Conservation (phyloP, 2,113 vertebrate species). For the Hippocampus zosterae region DNA sequence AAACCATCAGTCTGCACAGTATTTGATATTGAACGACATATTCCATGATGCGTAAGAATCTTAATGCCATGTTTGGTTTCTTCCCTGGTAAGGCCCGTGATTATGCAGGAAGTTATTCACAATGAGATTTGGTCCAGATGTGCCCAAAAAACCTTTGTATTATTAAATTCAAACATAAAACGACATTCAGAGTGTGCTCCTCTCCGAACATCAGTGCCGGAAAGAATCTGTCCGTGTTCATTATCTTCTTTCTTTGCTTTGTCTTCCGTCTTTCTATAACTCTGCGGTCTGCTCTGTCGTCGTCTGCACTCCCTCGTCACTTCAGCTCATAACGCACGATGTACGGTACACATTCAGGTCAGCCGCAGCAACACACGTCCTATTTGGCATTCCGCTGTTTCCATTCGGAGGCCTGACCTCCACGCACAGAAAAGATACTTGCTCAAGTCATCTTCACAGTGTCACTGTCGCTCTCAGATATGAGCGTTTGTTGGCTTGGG, state of each 20-base stretch:
- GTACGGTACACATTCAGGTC: constrained; percentile 31
- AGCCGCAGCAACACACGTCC: neutral
- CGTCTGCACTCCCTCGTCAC: constrained; percentile 45
- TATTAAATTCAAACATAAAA: constrained; percentile 29
- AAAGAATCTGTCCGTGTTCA: constrained; percentile 24
- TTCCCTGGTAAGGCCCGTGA: neutral
- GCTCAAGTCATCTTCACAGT: neutral
- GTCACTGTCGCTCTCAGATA: neutral
- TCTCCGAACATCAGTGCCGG: constrained; percentile 12
- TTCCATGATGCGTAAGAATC: neutral
- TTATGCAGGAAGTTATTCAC: neutral
- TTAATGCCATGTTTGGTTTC: neutral
- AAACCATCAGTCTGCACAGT: neutral
- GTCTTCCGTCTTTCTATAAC: constrained; percentile 22
- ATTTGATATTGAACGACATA: neutral
- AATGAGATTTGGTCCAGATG: neutral
- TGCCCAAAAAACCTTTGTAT: constrained; percentile 3
- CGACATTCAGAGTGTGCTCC: neutral
- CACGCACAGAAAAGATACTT: neutral
- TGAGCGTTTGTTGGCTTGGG: neutral
- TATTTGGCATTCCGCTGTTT: neutral
- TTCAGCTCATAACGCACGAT: constrained; percentile 56
- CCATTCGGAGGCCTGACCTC: neutral
- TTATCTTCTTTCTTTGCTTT: constrained; percentile 38
- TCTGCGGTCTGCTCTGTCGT: constrained; percentile 24